Evolutionary conservation across 2,113 vertebrate species (phyloP).

Genomic region (Cavia porcellus): DNA sequence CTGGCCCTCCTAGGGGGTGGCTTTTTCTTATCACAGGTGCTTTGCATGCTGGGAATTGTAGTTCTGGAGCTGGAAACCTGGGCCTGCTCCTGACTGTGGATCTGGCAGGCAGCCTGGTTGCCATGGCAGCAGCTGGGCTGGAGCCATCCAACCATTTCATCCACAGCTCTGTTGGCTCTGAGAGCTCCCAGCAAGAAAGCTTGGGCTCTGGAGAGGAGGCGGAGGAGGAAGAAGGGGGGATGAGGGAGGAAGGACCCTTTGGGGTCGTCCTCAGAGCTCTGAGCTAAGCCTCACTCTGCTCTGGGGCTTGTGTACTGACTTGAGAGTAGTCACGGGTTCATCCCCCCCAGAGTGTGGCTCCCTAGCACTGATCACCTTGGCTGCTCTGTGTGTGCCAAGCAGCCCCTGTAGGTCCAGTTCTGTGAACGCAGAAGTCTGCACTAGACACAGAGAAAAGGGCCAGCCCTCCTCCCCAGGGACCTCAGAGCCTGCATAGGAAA

Average conservation of each 20-base stretch:
- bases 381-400: slow-evolving; percentile 39
- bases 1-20: neutral
- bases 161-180: slow-evolving; percentile 78
- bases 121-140: slow-evolving; percentile 82
- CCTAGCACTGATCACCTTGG: neutral
- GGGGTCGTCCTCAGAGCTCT: slow-evolving; percentile 55
- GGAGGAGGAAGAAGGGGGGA: neutral
- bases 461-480: neutral
- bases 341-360: slow-evolving; percentile 3
- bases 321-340: slow-evolving; percentile 3
- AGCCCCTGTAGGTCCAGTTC: slow-evolving; percentile 53
- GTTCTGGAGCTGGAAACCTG: slow-evolving; percentile 59
- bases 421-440: slow-evolving; percentile 39
- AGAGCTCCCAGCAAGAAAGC: slow-evolving; percentile 81
- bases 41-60: slow-evolving; percentile 82
- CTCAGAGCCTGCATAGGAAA: slow-evolving; percentile 17
- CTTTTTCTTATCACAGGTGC: slow-evolving; percentile 15
- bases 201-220: slow-evolving; percentile 76
- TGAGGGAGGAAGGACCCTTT: neutral
- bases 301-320: slow-evolving; percentile 7
- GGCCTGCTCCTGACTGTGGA: slow-evolving; percentile 58
- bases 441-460: slow-evolving; percentile 4
- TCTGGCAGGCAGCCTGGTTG: slow-evolving; percentile 84
- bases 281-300: slow-evolving; percentile 43
- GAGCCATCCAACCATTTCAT: slow-evolving; percentile 85